Evolutionary conservation across 2,113 vertebrate species (phyloP).

Genomic region (Cebus imitator): DNA sequence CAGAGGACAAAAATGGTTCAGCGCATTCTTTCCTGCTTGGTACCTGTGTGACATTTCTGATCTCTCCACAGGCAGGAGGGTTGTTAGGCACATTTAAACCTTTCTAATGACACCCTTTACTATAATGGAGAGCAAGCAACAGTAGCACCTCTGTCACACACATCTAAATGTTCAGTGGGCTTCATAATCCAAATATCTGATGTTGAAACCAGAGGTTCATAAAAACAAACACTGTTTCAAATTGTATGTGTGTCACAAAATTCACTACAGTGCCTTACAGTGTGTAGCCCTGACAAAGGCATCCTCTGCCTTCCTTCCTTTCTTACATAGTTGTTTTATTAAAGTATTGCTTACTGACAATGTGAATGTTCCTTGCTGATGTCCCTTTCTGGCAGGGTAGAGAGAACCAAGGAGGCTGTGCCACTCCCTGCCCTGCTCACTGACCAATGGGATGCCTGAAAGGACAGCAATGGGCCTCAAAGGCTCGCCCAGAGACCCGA

Average conservation of each 20-base stretch:
- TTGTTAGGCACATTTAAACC: not conserved
- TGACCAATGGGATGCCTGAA: not conserved
- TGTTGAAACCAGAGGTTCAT: not conserved
- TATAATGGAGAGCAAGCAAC: not conserved
- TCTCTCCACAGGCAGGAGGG: not conserved
- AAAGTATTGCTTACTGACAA: not conserved
- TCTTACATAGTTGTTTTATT: not conserved
- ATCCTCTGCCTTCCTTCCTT: not conserved
- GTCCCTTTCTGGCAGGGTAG: too few relatives aligned
- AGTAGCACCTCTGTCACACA: not conserved
- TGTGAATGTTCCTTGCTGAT: not conserved
- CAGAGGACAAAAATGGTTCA: conserved; percentile 5
- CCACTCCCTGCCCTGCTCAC: not conserved
- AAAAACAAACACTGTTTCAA: not conserved
- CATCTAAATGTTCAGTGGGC: not conserved
- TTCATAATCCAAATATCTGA: not conserved
- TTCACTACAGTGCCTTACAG: not conserved
- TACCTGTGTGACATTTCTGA: not conserved
- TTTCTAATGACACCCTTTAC: not conserved
- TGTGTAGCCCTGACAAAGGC: not conserved
- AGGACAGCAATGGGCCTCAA: not conserved
- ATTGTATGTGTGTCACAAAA: not conserved
- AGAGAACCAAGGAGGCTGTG: not conserved
- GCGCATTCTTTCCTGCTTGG: not conserved
- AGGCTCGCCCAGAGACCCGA: not conserved